Evolutionary conservation across 2,113 vertebrate species (phyloP).

Genomic region (Lichenostomus cassidix): DNA sequence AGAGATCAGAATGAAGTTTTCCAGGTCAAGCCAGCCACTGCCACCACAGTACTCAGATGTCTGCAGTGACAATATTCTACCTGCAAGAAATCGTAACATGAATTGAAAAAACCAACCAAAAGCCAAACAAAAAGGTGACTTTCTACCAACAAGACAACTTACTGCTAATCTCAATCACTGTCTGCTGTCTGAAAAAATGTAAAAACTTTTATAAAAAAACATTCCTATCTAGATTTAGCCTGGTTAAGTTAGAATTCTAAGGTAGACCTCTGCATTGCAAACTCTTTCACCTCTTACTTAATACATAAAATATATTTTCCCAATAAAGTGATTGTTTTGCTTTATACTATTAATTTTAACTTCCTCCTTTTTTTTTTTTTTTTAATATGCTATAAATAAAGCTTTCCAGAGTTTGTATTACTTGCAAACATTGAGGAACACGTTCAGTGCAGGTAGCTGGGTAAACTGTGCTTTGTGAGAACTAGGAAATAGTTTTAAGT

Average conservation of each 20-base stretch:
- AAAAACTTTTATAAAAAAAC: neutral
- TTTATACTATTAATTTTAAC: neutral
- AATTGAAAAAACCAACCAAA: neutral
- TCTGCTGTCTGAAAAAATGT: neutral
- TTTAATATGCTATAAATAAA: neutral
- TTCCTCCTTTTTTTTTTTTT: neutral
- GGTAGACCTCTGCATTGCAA: neutral
- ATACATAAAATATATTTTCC: neutral
- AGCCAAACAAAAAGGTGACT: neutral
- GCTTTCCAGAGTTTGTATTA: neutral
- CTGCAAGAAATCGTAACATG: rapidly evolving
- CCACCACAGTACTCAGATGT: neutral
- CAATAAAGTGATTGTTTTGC: neutral
- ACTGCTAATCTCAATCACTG: neutral
- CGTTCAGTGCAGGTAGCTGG: neutral
- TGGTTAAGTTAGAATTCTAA: neutral
- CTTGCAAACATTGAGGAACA: neutral
- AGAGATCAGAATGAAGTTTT: neutral
- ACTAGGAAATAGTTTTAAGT: neutral
- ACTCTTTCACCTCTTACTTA: neutral
- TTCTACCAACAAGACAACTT: neutral
- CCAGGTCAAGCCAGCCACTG: neutral
- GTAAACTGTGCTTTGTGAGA: neutral
- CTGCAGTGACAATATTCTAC: neutral
- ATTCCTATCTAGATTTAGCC: neutral